Evolutionary conservation across 2,113 vertebrate genomes (phyloP).

Genomic region (Psettodes erumei): DNA sequence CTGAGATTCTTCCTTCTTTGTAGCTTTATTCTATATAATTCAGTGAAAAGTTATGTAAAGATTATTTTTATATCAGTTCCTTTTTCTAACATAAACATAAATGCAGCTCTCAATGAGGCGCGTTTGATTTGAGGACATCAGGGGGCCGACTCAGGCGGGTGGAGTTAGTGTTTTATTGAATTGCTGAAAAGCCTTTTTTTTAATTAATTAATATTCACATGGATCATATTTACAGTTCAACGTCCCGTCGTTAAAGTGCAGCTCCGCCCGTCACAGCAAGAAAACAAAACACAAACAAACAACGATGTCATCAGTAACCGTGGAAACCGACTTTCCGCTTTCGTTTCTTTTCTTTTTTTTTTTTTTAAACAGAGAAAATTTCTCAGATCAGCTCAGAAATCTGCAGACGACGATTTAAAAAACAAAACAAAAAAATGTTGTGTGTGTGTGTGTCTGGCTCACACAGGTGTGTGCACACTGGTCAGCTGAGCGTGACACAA

Average conservation of each 20-base stretch:
- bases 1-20: no score
- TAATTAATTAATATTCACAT: conserved; percentile 51
- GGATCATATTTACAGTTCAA: conserved; percentile 70
- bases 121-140: not conserved
- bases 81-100: no score
- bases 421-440: no score
- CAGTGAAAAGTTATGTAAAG: no score
- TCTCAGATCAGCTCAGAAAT: no score
- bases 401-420: no score
- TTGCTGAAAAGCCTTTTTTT: conserved; percentile 63
- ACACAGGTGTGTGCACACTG: no score
- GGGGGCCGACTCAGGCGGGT: conserved; percentile 2
- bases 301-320: conserved; percentile 19
- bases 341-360: not conserved
- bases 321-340: no score
- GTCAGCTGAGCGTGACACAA: no score
- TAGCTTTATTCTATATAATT: no score
- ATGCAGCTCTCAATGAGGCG: not conserved
- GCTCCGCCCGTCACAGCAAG: conserved; percentile 32
- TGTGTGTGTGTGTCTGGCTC: no score
- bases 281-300: conserved; percentile 1
- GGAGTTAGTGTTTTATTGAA: conserved; percentile 75
- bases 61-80: no score
- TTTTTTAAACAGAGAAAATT: not conserved
- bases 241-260: conserved; percentile 68